Evolutionary conservation across 2,888 invertebrate genomes (phyloP), one percentile per base, ranked within the genome.

Genomic region (Lepidochrysops patricia): DNA sequence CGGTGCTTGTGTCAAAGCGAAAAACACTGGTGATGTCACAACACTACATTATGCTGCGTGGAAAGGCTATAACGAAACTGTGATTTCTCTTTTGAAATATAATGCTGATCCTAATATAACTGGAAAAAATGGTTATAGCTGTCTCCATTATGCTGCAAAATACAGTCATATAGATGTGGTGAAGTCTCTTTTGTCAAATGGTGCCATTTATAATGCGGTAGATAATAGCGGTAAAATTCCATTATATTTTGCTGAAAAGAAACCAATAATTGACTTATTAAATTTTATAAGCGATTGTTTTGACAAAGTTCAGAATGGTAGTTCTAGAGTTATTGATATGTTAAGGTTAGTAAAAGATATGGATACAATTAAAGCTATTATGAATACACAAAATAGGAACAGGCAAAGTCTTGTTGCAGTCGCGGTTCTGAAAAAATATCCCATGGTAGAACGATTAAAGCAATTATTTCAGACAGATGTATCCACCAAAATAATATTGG

Each of bases 121-220:
- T 15, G 54, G 54, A 4, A 54, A 32, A 32, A 54, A 32, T 15
- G 32, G 32, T 54, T 54, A 27, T 7, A 29, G 27, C 12, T 32
- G 29, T 29, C 15, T 54, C 4, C 54, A 54, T 32, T 54, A 26
- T 54, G 54, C 54, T 29, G 54, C 29, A 19, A 54, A 54, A 54
- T 54, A 32, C 32, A 15, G 27, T 15, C 54, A 54, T 5, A 15
- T 54, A 32, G 19, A 54, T 29, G 54, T 32, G 3, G 54, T 54
- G 4, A 54, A 15, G 15, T 19, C 19, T 4, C 54, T 54, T 32
- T 54, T 54, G 19, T 19, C 29, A 29, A 54, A 54, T 19, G 54
- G 54, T 6, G 54, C 54, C 4, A 29, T 54, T 32, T 32, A 54
- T 54, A 19, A 54, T 32, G 54, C 32, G 4, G 19, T 32, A 9